A percentile compares a stretch with the other conserved stretches of the same genome.
phyloP scores from a whole-genome alignment of 2,113 vertebrate genomes.

The Otus sunia region DNA sequence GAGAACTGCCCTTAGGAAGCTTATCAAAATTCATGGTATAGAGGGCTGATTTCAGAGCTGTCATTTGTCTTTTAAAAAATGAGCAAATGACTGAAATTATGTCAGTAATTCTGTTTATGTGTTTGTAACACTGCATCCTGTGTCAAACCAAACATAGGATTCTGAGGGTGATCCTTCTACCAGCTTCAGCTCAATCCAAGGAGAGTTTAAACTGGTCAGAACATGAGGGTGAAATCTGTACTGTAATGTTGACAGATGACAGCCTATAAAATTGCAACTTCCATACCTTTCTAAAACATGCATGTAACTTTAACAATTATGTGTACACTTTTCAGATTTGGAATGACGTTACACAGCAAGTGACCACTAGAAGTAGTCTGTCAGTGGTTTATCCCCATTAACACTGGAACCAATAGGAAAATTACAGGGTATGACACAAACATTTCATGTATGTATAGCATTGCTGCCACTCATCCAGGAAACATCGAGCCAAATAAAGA shows the following conservation, averaged over 20 bases:
- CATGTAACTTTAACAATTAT: background rate
- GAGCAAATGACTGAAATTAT: background rate
- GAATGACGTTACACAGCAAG: background rate
- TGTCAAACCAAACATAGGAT: background rate
- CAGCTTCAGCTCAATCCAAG: background rate
- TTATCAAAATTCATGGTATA: background rate
- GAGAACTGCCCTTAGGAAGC: background rate
- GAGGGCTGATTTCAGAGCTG: background rate
- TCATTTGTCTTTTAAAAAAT: background rate
- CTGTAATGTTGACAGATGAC: background rate
- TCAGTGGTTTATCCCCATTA: background rate
- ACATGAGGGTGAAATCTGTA: background rate
- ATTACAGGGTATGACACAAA: background rate
- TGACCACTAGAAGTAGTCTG: background rate
- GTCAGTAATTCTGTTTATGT: background rate
- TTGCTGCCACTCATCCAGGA: background rate
- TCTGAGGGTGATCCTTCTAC: background rate
- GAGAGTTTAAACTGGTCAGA: background rate
- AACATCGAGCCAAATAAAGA: background rate
- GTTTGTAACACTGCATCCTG: background rate
- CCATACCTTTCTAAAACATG: background rate
- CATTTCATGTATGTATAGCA: background rate
- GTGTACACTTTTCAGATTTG: background rate
- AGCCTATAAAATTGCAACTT: background rate
- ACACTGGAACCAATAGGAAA: fast-evolving